Percentiles rank a stretch among this genome's conserved stretches.
Evolutionary conservation across 2,113 vertebrate genomes (phyloP).

Genomic region (Antigone vipio): DNA sequence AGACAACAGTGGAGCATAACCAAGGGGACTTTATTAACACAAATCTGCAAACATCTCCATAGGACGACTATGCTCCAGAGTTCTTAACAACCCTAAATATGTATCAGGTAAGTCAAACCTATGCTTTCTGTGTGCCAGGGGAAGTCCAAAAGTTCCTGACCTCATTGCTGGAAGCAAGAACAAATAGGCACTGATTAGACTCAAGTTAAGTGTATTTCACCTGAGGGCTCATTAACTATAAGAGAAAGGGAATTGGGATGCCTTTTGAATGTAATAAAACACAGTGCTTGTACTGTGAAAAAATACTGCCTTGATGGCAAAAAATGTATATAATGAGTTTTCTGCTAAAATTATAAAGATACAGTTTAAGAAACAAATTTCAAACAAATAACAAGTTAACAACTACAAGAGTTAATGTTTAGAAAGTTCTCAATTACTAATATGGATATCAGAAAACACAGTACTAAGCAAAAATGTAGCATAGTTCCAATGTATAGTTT

Average conservation of each 20-base stretch:
- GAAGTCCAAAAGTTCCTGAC: conserved; percentile 64
- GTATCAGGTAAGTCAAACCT: conserved; percentile 33
- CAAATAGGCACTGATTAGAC: conserved; percentile 66
- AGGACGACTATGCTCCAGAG: conserved; percentile 50
- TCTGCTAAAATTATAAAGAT: conserved; percentile 36
- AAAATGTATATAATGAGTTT: conserved; percentile 57
- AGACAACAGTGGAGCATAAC: conserved; percentile 1
- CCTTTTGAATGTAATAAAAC: conserved; percentile 54
- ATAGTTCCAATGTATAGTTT: not conserved
- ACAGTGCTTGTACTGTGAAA: conserved; percentile 46
- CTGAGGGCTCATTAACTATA: conserved; percentile 63
- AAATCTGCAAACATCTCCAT: conserved; percentile 46
- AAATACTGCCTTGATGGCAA: conserved; percentile 63
- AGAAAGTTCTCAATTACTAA: not conserved
- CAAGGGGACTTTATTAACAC: conserved; percentile 47
- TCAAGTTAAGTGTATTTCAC: conserved; percentile 56
- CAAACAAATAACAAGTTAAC: conserved; percentile 19
- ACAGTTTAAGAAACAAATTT: conserved; percentile 38
- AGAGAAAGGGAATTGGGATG: conserved; percentile 57
- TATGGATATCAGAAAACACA: not conserved
- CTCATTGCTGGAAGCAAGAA: conserved; percentile 63
- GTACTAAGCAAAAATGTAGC: not conserved
- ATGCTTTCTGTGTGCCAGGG: conserved; percentile 30
- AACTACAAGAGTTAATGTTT: not conserved
- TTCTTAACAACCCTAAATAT: conserved; percentile 45